Percentiles rank a stretch among this genome's conserved stretches.
Conservation (phyloP, 2,797 vertebrate genomes). For the Phrynocephalus vlangalii region DNA sequence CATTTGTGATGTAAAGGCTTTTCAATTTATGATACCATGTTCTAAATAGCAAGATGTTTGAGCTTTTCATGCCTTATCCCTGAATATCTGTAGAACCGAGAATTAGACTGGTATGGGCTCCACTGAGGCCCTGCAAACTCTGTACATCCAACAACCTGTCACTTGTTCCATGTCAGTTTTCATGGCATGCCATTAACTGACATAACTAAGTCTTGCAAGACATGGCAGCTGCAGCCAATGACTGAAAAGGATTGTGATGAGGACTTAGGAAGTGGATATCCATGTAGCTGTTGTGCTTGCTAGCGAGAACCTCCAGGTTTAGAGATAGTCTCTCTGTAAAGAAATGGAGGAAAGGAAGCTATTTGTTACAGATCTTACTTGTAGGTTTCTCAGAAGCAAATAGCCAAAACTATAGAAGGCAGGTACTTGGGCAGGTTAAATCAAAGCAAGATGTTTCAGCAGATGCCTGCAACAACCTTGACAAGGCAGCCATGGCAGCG, state of each 20-base stretch:
- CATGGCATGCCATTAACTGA: not conserved
- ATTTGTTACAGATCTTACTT: not conserved
- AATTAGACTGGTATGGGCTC: not conserved
- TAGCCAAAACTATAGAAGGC: not conserved
- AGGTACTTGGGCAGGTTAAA: not conserved
- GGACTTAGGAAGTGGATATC: not conserved
- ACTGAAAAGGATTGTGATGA: not conserved
- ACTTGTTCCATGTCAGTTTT: not conserved
- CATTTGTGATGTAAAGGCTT: not conserved
- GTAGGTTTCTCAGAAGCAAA: not conserved
- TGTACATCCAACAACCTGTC: not conserved
- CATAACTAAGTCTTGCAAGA: not conserved
- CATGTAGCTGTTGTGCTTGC: not conserved
- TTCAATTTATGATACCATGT: not conserved
- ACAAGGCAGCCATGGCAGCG: rapidly evolving
- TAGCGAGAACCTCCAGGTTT: not conserved
- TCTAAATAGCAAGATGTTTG: too few species aligned
- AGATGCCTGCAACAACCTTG: not conserved
- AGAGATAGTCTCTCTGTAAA: not conserved
- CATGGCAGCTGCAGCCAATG: not conserved
- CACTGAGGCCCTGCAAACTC: not conserved
- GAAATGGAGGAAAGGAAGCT: not conserved
- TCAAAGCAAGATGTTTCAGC: not conserved
- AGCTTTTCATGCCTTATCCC: too few species aligned
- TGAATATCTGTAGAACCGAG: not conserved